phyloP scores from a whole-genome alignment of 2,888 invertebrate genomes.

The Julus scandinavius region DNA sequence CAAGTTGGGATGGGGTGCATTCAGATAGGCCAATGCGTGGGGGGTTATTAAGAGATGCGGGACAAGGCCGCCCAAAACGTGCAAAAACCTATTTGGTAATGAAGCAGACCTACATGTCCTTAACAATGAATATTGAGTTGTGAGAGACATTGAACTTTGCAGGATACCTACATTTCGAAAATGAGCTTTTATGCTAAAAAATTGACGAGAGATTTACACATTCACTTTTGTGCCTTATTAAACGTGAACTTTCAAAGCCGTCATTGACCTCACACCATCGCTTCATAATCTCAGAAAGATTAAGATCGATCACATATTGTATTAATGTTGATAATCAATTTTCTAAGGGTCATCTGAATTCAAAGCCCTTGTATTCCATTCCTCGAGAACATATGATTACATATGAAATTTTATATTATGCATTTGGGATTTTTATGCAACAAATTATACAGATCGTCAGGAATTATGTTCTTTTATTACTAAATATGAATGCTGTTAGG shows the following conservation, averaged over 20 bases:
- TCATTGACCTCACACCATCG: neutral
- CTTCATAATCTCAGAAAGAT: neutral
- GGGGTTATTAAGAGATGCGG: neutral
- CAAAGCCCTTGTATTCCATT: no score
- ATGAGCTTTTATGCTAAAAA: neutral
- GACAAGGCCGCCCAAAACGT: neutral
- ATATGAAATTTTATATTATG: no score
- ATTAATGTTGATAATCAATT: no score
- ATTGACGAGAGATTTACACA: neutral
- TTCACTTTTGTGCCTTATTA: neutral
- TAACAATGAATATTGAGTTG: neutral
- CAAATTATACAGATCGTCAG: no score
- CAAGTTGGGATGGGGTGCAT: neutral
- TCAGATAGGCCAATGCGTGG: neutral
- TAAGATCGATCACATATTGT: neutral
- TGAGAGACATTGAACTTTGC: conserved; percentile 21
- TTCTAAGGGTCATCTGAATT: no score
- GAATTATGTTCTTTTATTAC: no score
- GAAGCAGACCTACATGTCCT: neutral
- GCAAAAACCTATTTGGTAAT: neutral
- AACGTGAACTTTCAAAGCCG: neutral
- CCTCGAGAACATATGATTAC: no score
- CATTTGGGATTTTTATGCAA: no score
- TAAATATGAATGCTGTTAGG: no score
- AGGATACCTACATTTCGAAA: conserved; percentile 13